Evolutionary conservation across 2,113 vertebrate genomes (phyloP).

Genomic region (Triplophysa siluroides): DNA sequence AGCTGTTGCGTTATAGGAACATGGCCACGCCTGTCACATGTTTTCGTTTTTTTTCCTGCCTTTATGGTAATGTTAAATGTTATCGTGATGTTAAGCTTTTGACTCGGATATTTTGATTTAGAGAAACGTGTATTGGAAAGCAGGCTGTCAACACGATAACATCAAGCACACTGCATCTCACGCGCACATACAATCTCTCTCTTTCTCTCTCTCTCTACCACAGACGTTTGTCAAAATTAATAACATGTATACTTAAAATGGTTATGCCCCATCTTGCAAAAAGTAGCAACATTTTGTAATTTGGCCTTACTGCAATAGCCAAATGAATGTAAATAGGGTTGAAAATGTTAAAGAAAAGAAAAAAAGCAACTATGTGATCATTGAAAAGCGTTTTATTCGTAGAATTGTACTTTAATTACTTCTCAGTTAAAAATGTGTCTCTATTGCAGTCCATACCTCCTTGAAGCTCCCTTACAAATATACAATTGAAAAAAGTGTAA

Average conservation of each 20-base stretch:
- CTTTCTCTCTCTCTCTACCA: background rate
- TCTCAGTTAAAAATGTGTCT: too few relatives aligned
- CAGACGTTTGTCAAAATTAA: background rate
- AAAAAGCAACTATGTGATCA: background rate
- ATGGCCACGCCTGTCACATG: conserved; percentile 70
- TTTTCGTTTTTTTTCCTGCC: conserved; percentile 44
- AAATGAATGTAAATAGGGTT: background rate
- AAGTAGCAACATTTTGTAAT: background rate
- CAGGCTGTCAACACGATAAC: conserved; percentile 12
- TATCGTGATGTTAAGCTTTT: background rate
- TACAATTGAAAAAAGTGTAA: background rate
- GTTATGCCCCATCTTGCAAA: background rate
- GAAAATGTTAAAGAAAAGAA: background rate
- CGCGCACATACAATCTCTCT: conserved; percentile 3
- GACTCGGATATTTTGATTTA: conserved; percentile 6
- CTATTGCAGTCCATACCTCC: too few relatives aligned
- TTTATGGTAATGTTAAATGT: background rate
- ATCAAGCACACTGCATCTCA: conserved; percentile 41
- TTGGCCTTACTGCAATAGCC: background rate
- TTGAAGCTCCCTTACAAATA: background rate
- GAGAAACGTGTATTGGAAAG: conserved; percentile 11
- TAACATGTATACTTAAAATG: background rate
- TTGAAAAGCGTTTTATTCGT: too few relatives aligned
- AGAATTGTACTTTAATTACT: background rate
- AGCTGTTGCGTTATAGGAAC: conserved; percentile 11